Base-by-base conservation (phyloP, 2,888 invertebrate genomes). In the Oxycera nigricornis region DNA sequence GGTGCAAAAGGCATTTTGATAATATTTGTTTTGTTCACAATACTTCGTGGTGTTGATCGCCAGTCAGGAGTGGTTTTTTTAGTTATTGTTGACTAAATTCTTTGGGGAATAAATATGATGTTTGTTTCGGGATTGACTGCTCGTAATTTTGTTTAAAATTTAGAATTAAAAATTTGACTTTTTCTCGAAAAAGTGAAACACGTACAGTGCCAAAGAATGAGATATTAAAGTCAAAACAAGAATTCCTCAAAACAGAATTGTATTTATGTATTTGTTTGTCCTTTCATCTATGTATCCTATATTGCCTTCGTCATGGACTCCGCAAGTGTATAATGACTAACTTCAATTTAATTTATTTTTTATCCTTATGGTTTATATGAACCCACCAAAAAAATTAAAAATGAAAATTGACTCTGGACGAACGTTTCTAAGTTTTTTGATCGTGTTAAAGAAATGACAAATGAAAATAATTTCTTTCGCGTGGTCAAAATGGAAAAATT, bases 151-250 rank as follows among this genome's bases (percentile, higher is more conserved):
- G 55, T 55, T 39, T 14, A 9, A 24, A 24, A 24, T 55, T 55
- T 11, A 55, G 24, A 55, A 55, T 26, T 7, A 9, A 30, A 30
- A 70, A 30, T 9, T 30, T 70, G 55, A 55, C 20, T 62, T 39
- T 35, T 62, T 62, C 39, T 62, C 26, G 62, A 62, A 26, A 62
- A 62, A 62, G 6, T 46, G 17, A 2, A 30, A 50, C 46, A 50
- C n/a, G 24, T 41, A 55, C 24, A 70, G 70, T 70, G 70, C 70
- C 70, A 70, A 70, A 70, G 70, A 70, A 55, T 70, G 70, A 52
- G 70, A 70, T 70, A 55, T 52, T 24, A 24, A 70, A 70, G 28
- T 20, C 30, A 24, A 70, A 52, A 52, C 35, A 52, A 70, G 59
- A 68, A 68, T 68, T 68, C 67, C 46, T 68, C 46, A 68, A 68